phyloP scores from a whole-genome alignment of 2,888 invertebrate genomes.

The Hermaeophaga mercurialis region DNA sequence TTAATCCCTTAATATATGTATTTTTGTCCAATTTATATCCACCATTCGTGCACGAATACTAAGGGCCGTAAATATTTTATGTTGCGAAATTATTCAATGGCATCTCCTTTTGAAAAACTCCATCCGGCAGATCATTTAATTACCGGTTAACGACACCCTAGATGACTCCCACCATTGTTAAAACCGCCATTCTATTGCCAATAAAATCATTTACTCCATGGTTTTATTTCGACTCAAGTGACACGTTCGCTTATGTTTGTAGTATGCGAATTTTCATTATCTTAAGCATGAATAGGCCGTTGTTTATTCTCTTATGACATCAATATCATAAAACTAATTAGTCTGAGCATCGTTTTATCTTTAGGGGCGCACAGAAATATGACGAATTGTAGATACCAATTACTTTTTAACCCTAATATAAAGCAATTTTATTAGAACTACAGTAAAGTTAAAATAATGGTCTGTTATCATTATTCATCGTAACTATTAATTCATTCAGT shows the following conservation, averaged over 20 bases:
- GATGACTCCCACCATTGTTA: conserved; percentile 50
- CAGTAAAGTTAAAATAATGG: too few relatives aligned
- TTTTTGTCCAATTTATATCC: too few relatives aligned
- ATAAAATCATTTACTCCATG: conserved; percentile 54
- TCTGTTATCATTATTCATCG: too few relatives aligned
- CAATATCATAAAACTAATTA: background rate
- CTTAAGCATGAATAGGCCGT: conserved; percentile 32
- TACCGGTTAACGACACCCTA: conserved; percentile 56
- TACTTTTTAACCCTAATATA: too few relatives aligned
- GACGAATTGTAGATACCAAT: too few relatives aligned
- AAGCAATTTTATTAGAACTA: too few relatives aligned
- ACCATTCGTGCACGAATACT: too few relatives aligned
- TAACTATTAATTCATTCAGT: too few relatives aligned
- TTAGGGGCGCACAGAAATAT: too few relatives aligned
- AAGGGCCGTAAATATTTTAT: conserved; percentile 31
- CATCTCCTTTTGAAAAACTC: conserved; percentile 49
- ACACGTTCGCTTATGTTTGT: conserved; percentile 36
- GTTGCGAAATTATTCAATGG: conserved; percentile 37
- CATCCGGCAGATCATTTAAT: conserved; percentile 56
- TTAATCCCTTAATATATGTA: too few relatives aligned
- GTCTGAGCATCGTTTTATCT: too few relatives aligned
- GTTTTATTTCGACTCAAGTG: conserved; percentile 48
- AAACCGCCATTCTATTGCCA: conserved; percentile 51
- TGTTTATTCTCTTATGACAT: conserved; percentile 10
- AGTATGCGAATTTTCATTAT: conserved; percentile 45